phyloP scores from a whole-genome alignment of 2,888 invertebrate genomes.

The Zygaena filipendulae region DNA sequence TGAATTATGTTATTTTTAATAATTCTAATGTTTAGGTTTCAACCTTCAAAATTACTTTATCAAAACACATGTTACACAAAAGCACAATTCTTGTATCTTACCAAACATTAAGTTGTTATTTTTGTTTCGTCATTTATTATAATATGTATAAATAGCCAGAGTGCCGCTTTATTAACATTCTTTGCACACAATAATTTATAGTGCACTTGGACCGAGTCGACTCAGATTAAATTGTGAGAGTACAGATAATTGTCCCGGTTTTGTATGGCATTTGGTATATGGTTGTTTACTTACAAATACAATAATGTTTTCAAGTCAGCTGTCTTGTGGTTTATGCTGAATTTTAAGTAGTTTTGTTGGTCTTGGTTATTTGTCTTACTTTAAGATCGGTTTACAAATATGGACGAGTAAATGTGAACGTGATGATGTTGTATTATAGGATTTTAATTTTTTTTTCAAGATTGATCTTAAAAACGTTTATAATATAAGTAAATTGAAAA shows the following conservation, averaged over 20 bases:
- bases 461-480: too few species aligned
- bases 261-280: too few species aligned
- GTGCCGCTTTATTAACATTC: conserved; percentile 57
- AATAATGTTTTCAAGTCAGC: conserved; percentile 24
- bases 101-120: conserved; percentile 44
- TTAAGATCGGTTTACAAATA: conserved; percentile 20
- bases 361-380: conserved; percentile 16
- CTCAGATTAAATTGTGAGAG: conserved; percentile 43
- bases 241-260: conserved; percentile 26
- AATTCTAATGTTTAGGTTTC: too few species aligned
- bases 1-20: too few species aligned
- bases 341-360: conserved; percentile 19
- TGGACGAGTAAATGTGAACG: too few species aligned
- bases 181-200: conserved; percentile 48
- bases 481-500: too few species aligned
- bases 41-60: not conserved
- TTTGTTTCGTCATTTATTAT: conserved; percentile 60
- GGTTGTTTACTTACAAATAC: conserved; percentile 10
- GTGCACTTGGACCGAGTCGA: conserved; percentile 29
- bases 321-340: conserved; percentile 18
- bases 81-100: conserved; percentile 26
- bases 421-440: too few species aligned
- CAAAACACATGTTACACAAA: conserved; percentile 21
- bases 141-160: conserved; percentile 45
- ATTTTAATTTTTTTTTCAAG: too few species aligned